Evolutionary conservation across 1,140 invertebrate species (phyloP).

Genomic region (Orchesella cincta): DNA sequence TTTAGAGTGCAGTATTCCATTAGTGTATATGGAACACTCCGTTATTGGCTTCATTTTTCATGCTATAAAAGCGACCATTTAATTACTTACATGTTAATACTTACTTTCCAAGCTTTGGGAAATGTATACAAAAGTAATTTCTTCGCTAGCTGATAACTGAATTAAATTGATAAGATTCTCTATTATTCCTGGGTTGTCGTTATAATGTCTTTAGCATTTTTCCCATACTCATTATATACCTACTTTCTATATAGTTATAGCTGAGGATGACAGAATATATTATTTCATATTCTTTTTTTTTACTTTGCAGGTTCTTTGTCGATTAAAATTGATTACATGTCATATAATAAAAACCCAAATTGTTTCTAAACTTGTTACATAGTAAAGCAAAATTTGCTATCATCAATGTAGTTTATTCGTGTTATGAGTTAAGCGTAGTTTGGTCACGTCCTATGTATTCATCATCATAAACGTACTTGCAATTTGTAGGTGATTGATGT

Average conservation of each 20-base stretch:
- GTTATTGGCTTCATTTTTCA: neutral
- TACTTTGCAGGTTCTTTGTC: too few species aligned
- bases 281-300: too few species aligned
- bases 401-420: neutral
- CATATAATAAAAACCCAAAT: too few species aligned
- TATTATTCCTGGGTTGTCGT: too few species aligned
- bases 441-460: slow-evolving; percentile 4
- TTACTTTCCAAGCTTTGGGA: too few species aligned
- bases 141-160: too few species aligned
- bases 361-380: too few species aligned
- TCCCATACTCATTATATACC: neutral
- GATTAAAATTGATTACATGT: too few species aligned
- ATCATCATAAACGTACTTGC: neutral
- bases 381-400: neutral
- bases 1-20: neutral
- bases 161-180: too few species aligned
- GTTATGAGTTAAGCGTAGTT: slow-evolving; percentile 19
- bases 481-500: slow-evolving; percentile 18
- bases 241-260: too few species aligned
- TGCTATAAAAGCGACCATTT: neutral
- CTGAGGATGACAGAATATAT: too few species aligned
- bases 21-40: neutral
- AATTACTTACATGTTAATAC: neutral
- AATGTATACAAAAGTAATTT: too few species aligned
- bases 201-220: neutral